Percentiles rank a stretch among this genome's conserved stretches.
These are phyloP conservation scores for Andrena fulva DNA, from an alignment of 2,888 invertebrate species.

Conservation along the genomic window DNA sequence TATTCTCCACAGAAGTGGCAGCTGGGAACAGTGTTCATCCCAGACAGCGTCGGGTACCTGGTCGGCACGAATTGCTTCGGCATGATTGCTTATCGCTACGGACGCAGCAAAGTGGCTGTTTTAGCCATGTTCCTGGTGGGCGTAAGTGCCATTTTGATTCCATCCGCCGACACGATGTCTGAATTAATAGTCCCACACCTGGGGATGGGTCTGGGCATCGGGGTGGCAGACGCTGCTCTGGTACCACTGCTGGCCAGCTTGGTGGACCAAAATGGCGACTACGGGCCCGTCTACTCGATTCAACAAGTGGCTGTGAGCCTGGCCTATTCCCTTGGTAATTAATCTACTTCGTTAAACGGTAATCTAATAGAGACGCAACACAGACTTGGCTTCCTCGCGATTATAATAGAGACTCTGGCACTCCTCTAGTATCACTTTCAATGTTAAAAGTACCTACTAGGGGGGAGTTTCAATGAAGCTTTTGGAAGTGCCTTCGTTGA, in stretches of 20 bases:
- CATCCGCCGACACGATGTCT: constrained; percentile 87
- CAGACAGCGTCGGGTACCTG: constrained; percentile 93
- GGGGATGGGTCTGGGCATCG: constrained; percentile 92
- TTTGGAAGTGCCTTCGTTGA: too few relatives aligned
- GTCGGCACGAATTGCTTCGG: constrained; percentile 93
- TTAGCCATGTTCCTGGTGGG: constrained; percentile 88
- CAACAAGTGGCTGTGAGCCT: constrained; percentile 93
- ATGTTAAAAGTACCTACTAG: too few relatives aligned
- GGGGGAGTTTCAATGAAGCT: too few relatives aligned
- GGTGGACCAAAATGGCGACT: constrained; percentile 89
- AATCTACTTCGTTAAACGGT: not conserved
- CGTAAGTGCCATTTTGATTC: constrained; percentile 88
- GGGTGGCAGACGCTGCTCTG: constrained; percentile 92
- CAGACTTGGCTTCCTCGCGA: too few relatives aligned
- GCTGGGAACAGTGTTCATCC: constrained; percentile 93
- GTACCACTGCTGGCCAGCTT: constrained; percentile 92
- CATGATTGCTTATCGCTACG: constrained; percentile 87
- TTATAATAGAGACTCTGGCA: too few relatives aligned
- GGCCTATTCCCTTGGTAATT: constrained; percentile 91
- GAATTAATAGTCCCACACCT: constrained; percentile 92
- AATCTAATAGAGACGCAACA: too few relatives aligned
- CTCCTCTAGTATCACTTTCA: too few relatives aligned
- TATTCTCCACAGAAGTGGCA: constrained; percentile 87
- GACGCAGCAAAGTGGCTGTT: constrained; percentile 88
- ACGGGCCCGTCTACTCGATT: constrained; percentile 93